Percentiles rank a stretch among this genome's conserved stretches.
These are phyloP conservation scores for Sanderia malayensis DNA, from an alignment of 30 jellyfish, hydroid and myxozoan genomes.

Conservation along the genomic window DNA sequence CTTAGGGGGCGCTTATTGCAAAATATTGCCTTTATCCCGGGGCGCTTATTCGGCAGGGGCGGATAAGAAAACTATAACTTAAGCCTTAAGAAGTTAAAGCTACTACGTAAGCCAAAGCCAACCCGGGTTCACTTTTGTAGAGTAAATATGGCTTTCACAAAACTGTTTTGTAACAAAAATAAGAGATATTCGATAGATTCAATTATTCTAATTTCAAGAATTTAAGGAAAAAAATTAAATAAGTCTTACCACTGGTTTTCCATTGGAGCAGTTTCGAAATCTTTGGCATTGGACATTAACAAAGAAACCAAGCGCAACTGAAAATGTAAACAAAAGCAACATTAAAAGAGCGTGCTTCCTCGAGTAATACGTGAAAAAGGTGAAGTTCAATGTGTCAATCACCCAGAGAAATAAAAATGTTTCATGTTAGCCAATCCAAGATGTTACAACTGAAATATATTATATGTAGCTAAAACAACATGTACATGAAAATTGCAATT, in stretches of 20 bases:
- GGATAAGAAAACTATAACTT: too few relatives aligned
- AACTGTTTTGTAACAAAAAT: too few relatives aligned
- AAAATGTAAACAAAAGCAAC: neutral
- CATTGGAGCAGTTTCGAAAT: conserved; percentile 42
- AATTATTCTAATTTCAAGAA: too few relatives aligned
- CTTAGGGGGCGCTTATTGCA: too few relatives aligned
- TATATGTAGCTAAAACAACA: too few relatives aligned
- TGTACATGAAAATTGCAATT: too few relatives aligned
- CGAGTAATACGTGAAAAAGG: neutral
- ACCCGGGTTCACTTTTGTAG: too few relatives aligned
- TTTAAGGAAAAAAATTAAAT: neutral
- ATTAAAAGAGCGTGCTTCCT: neutral
- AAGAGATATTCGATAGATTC: neutral
- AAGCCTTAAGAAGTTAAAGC: too few relatives aligned
- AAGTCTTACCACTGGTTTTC: conserved; percentile 57
- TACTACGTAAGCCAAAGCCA: too few relatives aligned
- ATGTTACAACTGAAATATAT: neutral
- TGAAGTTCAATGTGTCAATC: neutral
- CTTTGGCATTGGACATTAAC: conserved; percentile 27
- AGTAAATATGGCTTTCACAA: too few relatives aligned
- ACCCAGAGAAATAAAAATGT: neutral
- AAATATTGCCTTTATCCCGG: too few relatives aligned
- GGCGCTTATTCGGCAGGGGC: too few relatives aligned
- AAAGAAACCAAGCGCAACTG: conserved; percentile 5
- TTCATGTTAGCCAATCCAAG: neutral